These are phyloP conservation scores for Carcina quercana DNA, from an alignment of 2,888 invertebrate genomes.

Conservation along the genomic window DNA sequence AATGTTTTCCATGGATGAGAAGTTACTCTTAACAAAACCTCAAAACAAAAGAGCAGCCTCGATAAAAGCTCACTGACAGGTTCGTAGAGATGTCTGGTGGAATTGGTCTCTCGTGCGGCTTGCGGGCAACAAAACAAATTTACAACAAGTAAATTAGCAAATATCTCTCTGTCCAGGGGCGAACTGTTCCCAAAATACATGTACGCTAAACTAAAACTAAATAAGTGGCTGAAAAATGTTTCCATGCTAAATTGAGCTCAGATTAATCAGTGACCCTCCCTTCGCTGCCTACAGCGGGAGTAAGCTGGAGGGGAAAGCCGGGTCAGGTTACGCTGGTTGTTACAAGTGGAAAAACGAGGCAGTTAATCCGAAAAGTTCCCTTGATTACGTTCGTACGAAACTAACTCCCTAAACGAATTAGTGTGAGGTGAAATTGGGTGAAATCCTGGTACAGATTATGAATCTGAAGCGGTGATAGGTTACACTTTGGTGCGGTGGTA, in stretches of 20 bases:
- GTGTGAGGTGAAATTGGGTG: slow-evolving; percentile 50
- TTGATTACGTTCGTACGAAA: slow-evolving; percentile 64
- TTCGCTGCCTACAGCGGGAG: slow-evolving; percentile 12
- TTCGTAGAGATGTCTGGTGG: no score
- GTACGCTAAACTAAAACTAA: slow-evolving; percentile 62
- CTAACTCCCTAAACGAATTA: slow-evolving; percentile 68
- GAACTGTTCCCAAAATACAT: slow-evolving; percentile 45
- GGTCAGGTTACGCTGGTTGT: slow-evolving; percentile 31
- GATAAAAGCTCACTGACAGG: no score
- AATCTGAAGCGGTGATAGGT: no score
- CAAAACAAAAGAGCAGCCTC: no score
- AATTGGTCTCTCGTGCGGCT: no score
- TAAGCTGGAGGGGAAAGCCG: slow-evolving; percentile 21
- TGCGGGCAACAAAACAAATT: slow-evolving; percentile 54
- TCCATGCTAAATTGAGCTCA: slow-evolving; percentile 24
- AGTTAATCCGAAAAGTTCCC: slow-evolving; percentile 68
- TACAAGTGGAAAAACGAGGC: slow-evolving; percentile 57
- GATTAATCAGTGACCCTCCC: slow-evolving; percentile 22
- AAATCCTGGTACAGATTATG: slow-evolving; percentile 51
- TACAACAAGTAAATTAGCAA: slow-evolving; percentile 64
- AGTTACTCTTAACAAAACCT: no score
- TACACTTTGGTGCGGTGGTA: no score
- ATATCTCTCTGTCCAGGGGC: slow-evolving; percentile 65
- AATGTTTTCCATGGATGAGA: no score
- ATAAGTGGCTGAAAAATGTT: slow-evolving; percentile 65